Percentiles rank a stretch among this genome's conserved stretches.
Conservation (phyloP, 2,888 invertebrate genomes). For the Lasioglossum malachurum region DNA sequence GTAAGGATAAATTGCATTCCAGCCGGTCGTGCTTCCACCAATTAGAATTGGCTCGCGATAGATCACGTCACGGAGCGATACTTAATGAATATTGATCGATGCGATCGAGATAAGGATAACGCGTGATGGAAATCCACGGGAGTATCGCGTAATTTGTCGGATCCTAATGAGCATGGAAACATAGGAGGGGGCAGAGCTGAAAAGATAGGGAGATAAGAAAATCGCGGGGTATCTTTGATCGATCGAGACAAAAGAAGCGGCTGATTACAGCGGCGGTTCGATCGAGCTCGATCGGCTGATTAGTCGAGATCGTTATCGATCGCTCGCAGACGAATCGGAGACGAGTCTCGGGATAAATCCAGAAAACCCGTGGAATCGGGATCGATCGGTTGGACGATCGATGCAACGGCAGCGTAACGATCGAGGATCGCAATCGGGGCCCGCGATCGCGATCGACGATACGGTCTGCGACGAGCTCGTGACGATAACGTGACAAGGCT, state of each 20-base stretch:
- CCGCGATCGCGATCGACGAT: constrained; percentile 44
- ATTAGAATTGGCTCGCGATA: constrained; percentile 4
- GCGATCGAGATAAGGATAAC: constrained; percentile 15
- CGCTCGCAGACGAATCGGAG: neutral
- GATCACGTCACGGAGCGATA: neutral
- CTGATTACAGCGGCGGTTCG: neutral
- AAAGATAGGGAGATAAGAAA: neutral
- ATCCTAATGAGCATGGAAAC: neutral
- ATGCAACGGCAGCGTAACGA: constrained; percentile 27
- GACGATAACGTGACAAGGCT: constrained; percentile 41
- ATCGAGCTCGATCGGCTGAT: neutral
- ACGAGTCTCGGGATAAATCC: neutral
- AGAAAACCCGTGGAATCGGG: neutral
- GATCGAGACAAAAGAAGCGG: neutral
- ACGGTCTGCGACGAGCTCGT: constrained; percentile 1
- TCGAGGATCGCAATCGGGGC: constrained; percentile 31
- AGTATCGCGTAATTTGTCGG: neutral
- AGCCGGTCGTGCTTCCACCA: neutral
- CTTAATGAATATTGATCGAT: constrained; percentile 28
- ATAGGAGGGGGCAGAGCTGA: neutral
- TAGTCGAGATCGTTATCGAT: neutral
- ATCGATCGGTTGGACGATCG: neutral
- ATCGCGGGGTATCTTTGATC: neutral
- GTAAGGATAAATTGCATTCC: neutral
- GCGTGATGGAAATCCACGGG: neutral